Percentiles rank a stretch among this genome's conserved stretches.
Conservation (phyloP, 2,888 invertebrate genomes). For the Eretmocerus hayati region DNA sequence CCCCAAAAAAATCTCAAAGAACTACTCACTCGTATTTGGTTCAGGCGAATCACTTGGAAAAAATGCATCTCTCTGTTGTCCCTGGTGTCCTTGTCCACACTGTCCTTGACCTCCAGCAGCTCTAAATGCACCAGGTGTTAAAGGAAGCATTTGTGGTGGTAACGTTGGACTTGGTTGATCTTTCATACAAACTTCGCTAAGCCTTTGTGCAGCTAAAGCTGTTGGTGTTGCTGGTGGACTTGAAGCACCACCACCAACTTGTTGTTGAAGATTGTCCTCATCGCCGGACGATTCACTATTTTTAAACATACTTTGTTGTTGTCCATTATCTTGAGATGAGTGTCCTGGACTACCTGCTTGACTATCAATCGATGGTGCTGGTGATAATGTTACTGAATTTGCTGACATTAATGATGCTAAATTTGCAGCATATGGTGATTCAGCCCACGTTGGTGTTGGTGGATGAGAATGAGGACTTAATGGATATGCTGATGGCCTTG, state of each 20-base stretch:
- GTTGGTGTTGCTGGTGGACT: slow-evolving; percentile 54
- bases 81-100: slow-evolving; percentile 55
- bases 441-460: slow-evolving; percentile 69
- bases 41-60: slow-evolving; percentile 75
- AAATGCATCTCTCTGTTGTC: too few species aligned
- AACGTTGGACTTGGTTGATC: slow-evolving; percentile 42
- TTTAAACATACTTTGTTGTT: slow-evolving; percentile 47
- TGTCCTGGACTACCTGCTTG: slow-evolving; percentile 80
- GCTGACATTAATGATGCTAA: slow-evolving; percentile 68
- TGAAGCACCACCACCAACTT: slow-evolving; percentile 32
- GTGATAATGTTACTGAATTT: slow-evolving; percentile 84
- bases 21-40: slow-evolving; percentile 74
- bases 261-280: slow-evolving; percentile 52
- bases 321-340: slow-evolving; percentile 66
- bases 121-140: slow-evolving; percentile 44
- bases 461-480: slow-evolving; percentile 76
- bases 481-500: slow-evolving; percentile 66
- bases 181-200: slow-evolving; percentile 44
- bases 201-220: slow-evolving; percentile 44
- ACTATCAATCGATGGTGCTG: slow-evolving; percentile 83
- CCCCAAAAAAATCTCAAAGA: too few species aligned
- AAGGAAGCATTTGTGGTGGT: slow-evolving; percentile 41
- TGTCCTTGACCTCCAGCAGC: slow-evolving; percentile 41
- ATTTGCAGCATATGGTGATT: slow-evolving; percentile 53
- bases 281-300: slow-evolving; percentile 61